Evolutionary conservation across 2,888 invertebrate genomes (phyloP), one percentile per base, ranked within the genome.

Genomic region (Lepidochrysops patricia): DNA sequence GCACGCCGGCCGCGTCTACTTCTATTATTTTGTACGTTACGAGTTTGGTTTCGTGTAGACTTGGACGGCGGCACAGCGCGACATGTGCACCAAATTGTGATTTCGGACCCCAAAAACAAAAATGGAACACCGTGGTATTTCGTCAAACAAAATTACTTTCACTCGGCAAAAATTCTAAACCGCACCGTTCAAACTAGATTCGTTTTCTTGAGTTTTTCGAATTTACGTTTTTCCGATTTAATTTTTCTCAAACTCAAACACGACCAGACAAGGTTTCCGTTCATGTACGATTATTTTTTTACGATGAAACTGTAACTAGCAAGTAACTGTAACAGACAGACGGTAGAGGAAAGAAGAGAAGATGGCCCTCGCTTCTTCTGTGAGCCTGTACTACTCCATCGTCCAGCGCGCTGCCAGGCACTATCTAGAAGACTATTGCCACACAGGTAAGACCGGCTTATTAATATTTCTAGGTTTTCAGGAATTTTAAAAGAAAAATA

Each of bases 341-440:
- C 76, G 70, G 72, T 67, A 69, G 68, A 73, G 77, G 73, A 75
- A 69, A 77, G 67, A 75, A 74, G 67, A 80, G 77, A 88, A 82
- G 72, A 90, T 90, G 90, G 90, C 90, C 80, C 89, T 92, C 68
- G 91, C 92, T 75, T 92, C 92, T 79, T 92, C 92, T 83, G 92
- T 92, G 82, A 92, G 92, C 86, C 84, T 92, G 72, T 92, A 92
- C 84, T 92, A 92, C 85, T 92, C 92, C 71, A 92, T 92, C 81
- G 92, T 92, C 84, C 92, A 92, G 84, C 90, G 92, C 71, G 92
- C 92, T 67, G 92, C 92, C 70, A 89, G 92, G 77, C 92, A 92
- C 79, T 92, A 92, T 75, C 80, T 92, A 72, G 92, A 92, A 90
- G 92, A 92, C 77, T 92, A 92, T 75, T 92, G 92, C 82, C 91